Percentiles rank a stretch among this genome's conserved stretches.
phyloP scores from a whole-genome alignment of 2,888 invertebrate genomes.

The Pecten maximus region DNA sequence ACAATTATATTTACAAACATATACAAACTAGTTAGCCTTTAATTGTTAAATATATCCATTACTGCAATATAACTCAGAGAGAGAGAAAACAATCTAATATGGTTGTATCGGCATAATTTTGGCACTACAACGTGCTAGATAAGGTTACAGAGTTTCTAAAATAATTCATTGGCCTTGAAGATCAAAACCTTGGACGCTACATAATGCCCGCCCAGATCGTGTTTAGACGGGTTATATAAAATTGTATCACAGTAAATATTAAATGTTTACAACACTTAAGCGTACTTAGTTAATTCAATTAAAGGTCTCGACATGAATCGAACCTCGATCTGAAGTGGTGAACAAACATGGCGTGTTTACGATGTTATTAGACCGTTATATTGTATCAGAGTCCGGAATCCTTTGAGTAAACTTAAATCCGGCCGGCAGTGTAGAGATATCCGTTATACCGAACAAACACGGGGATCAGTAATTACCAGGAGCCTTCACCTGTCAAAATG shows the following conservation, averaged over 20 bases:
- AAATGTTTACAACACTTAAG: background rate
- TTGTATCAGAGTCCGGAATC: background rate
- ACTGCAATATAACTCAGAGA: no score
- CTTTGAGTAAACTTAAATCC: background rate
- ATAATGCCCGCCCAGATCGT: background rate
- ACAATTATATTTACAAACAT: no score
- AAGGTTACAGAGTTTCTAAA: no score
- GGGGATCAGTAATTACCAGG: background rate
- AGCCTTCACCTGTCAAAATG: no score
- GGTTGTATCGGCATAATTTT: no score
- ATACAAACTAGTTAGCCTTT: no score
- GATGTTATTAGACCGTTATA: background rate
- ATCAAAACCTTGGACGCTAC: no score
- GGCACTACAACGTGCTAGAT: no score
- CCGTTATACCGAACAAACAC: background rate
- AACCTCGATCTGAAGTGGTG: background rate
- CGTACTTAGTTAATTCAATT: background rate
- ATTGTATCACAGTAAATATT: constrained; percentile 17
- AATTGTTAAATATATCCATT: no score
- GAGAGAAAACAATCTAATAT: no score
- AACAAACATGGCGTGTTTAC: background rate
- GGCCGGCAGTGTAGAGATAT: background rate
- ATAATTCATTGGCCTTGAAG: no score
- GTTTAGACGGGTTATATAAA: background rate
- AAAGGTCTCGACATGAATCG: background rate